Conservation (phyloP, 2,797 vertebrate species). For the Pangasius djambal region DNA sequence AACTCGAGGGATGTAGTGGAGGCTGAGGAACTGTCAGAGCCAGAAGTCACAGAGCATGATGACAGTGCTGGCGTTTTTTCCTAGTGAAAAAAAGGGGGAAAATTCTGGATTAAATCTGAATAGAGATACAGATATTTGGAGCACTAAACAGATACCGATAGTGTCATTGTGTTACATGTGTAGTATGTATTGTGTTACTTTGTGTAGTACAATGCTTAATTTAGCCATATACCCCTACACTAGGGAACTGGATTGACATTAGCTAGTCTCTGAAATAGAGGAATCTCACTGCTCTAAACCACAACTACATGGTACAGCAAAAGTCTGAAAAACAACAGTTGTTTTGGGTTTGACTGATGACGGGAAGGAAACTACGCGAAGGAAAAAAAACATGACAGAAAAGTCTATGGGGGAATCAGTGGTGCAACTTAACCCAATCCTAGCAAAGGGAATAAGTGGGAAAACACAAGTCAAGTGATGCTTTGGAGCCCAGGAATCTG, state of each 20-base stretch:
- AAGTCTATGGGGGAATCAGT: constrained; percentile 62
- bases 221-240: neutral
- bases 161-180: neutral
- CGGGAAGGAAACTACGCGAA: constrained; percentile 56
- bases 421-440: constrained; percentile 56
- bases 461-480: constrained; percentile 74
- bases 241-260: neutral
- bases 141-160: neutral
- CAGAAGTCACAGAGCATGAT: neutral
- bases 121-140: neutral
- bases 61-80: neutral
- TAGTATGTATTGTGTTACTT: neutral
- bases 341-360: constrained; percentile 65
- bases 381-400: constrained; percentile 48
- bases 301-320: neutral
- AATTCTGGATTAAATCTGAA: neutral
- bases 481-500: constrained; percentile 55
- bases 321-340: constrained; percentile 56
- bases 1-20: neutral
- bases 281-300: neutral
- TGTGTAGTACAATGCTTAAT: neutral
- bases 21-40: neutral
- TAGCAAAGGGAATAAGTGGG: constrained; percentile 58
- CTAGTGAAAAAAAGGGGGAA: neutral
- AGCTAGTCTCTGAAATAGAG: constrained; percentile 6